Conservation (phyloP, 2,113 vertebrate species). For the Sander vitreus region DNA sequence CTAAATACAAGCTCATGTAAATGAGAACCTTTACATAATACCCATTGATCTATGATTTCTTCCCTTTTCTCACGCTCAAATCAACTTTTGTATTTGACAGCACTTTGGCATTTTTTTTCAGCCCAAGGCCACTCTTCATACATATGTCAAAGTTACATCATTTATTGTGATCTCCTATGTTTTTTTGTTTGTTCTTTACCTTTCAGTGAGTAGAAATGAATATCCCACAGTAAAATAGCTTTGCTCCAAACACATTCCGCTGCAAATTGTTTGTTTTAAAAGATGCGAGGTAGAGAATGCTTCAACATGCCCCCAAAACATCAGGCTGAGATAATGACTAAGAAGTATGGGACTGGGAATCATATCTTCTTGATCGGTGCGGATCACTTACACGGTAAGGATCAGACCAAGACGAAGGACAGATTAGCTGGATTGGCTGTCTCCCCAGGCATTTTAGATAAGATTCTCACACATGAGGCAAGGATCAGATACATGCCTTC, state of each 20-base stretch:
- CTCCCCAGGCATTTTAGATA: conserved; percentile 59
- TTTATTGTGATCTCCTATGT: background rate
- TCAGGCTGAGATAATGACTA: conserved; percentile 34
- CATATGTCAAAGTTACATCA: conserved; percentile 19
- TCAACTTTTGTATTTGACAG: conserved; percentile 29
- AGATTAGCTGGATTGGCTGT: conserved; percentile 57
- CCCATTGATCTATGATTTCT: conserved; percentile 21
- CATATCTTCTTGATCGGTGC: conserved; percentile 53
- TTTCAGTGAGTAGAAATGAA: conserved; percentile 27
- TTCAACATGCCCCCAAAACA: conserved; percentile 34
- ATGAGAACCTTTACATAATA: conserved; percentile 3
- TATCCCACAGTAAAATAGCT: conserved; percentile 1
- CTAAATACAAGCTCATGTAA: background rate
- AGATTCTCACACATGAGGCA: conserved; percentile 46
- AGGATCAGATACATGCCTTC: conserved; percentile 44
- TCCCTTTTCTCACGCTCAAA: conserved; percentile 6
- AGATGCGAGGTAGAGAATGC: conserved; percentile 1
- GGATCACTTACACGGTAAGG: conserved; percentile 54
- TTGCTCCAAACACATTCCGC: background rate
- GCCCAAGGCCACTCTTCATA: conserved; percentile 8
- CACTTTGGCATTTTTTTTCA: background rate
- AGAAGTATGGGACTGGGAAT: conserved; percentile 42
- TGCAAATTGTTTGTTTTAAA: conserved; percentile 46
- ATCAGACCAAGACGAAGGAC: conserved; percentile 47
- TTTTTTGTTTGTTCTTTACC: conserved; percentile 16